Conservation (phyloP, 1,140 invertebrate genomes). For the Sycobia sp. region DNA sequence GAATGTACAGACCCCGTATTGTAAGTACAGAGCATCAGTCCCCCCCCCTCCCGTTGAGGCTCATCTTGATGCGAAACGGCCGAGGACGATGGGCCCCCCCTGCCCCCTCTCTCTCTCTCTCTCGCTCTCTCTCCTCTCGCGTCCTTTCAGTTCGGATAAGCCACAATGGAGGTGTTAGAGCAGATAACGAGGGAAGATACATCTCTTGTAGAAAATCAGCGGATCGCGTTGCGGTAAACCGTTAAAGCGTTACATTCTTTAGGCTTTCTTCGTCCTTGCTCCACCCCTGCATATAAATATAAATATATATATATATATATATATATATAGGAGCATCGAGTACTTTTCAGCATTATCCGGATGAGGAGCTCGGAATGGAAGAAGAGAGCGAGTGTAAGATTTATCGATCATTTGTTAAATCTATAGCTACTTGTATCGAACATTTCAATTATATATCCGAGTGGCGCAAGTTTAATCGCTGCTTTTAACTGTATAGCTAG, state of each 20-base stretch:
- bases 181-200: conserved; percentile 31
- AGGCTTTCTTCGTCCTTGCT: background rate
- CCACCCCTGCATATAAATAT: too few relatives aligned
- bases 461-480: too few relatives aligned
- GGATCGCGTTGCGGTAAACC: conserved; percentile 17
- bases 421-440: too few relatives aligned
- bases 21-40: background rate
- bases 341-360: background rate
- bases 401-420: too few relatives aligned
- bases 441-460: too few relatives aligned
- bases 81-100: conserved; percentile 16
- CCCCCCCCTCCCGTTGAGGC: conserved; percentile 19
- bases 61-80: conserved; percentile 25
- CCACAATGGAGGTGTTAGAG: conserved; percentile 36
- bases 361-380: background rate
- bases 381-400: background rate
- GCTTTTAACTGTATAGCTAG: too few relatives aligned
- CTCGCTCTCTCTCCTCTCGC: too few relatives aligned
- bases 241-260: conserved; percentile 22
- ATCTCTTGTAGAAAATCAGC: conserved; percentile 26
- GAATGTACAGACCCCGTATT: too few relatives aligned
- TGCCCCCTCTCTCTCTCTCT: too few relatives aligned
- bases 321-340: too few relatives aligned
- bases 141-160: conserved; percentile 20
- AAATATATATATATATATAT: too few relatives aligned